These are phyloP conservation scores for Spialia ferax DNA, from an alignment of 2,888 invertebrate species.

Conservation along the genomic window DNA sequence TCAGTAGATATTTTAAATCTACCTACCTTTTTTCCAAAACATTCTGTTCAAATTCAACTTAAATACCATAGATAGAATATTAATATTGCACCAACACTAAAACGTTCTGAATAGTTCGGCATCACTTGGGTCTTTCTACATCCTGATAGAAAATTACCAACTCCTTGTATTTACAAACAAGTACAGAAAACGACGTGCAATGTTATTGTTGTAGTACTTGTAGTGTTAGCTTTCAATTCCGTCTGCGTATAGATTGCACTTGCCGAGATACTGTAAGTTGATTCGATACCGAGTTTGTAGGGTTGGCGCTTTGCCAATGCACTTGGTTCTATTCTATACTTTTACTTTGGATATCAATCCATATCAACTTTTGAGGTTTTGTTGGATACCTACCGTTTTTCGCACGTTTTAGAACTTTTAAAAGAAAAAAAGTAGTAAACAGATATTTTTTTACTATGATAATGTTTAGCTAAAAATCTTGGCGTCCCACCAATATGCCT, in stretches of 20 bases:
- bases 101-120: neutral
- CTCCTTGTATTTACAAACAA: neutral
- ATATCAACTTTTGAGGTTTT: neutral
- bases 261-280: slow-evolving; percentile 10
- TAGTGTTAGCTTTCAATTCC: slow-evolving; percentile 61
- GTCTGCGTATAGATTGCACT: slow-evolving; percentile 50
- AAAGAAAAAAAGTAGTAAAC: neutral
- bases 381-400: neutral
- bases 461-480: too few relatives aligned
- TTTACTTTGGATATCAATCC: neutral
- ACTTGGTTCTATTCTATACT: neutral
- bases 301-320: neutral
- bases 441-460: too few relatives aligned
- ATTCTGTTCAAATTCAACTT: too few relatives aligned
- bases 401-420: neutral
- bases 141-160: too few relatives aligned
- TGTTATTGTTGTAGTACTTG: slow-evolving; percentile 58
- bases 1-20: too few relatives aligned
- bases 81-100: too few relatives aligned
- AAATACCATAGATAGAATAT: too few relatives aligned
- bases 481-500: too few relatives aligned
- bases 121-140: neutral
- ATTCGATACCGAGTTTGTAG: neutral
- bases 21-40: too few relatives aligned
- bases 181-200: neutral